Base-by-base conservation (phyloP, 2,888 invertebrate species). In the Caenorhabditis japonica region DNA sequence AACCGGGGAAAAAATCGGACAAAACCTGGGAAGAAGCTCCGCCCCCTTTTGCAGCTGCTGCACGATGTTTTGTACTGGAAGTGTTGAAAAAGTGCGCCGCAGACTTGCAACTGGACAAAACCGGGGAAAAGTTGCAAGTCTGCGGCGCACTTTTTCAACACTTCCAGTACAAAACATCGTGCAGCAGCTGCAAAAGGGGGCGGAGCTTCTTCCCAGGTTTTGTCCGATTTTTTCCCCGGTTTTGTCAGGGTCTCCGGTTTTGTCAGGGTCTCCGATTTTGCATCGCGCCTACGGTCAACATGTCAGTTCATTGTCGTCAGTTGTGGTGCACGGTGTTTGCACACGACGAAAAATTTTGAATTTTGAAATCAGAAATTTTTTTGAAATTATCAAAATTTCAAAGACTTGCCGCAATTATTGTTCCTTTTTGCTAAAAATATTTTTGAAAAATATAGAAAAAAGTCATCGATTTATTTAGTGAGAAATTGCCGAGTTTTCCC, bases 321-420 rank as follows among this genome's bases (percentile, higher is more conserved):
- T 0, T 49, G 0, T n/a, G 25, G 19, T 39, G 49, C 55, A 13
- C n/a, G 13, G 47, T 64, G 64, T 56, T 64, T 64, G 49, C 64
- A 49, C 39, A 56, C 64, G 17, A 49, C 49, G 64, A 49, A 64
- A 55, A 1, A 53, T 36, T 64, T 64, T 55, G 27, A 39, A 62
- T 46, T 17, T 2, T 21, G 21, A 25, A 13, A 36, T 21, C 43
- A 43, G 3, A 15, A 49, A 21, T 12, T 49, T 49, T 49, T 17
- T 15, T 10, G 49, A 23, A 43, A 33, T 33, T 15, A 33, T 33
- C 30, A 8, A 30, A n/a, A n/a, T n/a, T n/a, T n/a, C n/a, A n/a
- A n/a, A n/a, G n/a, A n/a, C n/a, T n/a, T n/a, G n/a, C n/a, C n/a
- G n/a, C n/a, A n/a, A n/a, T n/a, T n/a, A n/a, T n/a, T n/a, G n/a